Conservation (phyloP, 1,140 invertebrate genomes). For the Telenomus remus region DNA sequence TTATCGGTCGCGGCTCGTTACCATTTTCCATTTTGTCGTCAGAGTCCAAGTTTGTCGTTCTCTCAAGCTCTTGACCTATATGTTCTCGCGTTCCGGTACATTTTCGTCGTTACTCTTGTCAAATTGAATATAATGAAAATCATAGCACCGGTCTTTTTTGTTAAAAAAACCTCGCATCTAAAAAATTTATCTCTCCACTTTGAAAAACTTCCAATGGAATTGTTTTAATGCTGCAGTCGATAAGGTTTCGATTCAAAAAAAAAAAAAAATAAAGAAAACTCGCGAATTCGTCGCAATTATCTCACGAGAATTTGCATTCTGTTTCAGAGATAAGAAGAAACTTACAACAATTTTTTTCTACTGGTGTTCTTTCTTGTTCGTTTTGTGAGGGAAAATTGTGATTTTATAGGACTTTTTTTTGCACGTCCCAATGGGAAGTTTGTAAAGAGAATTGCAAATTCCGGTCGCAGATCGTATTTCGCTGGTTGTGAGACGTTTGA, state of each 20-base stretch:
- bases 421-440: constrained; percentile 14
- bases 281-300: too few species aligned
- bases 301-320: constrained; percentile 1
- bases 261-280: too few species aligned
- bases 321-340: constrained; percentile 6
- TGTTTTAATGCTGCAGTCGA: too few species aligned
- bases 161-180: too few species aligned
- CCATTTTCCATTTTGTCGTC: constrained; percentile 32
- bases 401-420: constrained; percentile 22
- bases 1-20: constrained; percentile 42
- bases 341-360: background rate
- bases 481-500: constrained; percentile 44
- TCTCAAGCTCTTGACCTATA: constrained; percentile 36
- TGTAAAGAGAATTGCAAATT: constrained; percentile 56
- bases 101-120: constrained; percentile 16
- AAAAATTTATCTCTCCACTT: too few species aligned
- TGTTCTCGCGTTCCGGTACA: constrained; percentile 20
- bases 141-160: too few species aligned
- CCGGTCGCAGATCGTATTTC: constrained; percentile 49
- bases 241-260: too few species aligned
- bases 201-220: too few species aligned
- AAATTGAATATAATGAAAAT: too few species aligned
- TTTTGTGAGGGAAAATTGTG: constrained; percentile 10
- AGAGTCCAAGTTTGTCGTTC: constrained; percentile 13
- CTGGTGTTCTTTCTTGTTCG: background rate